phyloP scores from a whole-genome alignment of 2,888 invertebrate species.

The Alloplasta piceator region DNA sequence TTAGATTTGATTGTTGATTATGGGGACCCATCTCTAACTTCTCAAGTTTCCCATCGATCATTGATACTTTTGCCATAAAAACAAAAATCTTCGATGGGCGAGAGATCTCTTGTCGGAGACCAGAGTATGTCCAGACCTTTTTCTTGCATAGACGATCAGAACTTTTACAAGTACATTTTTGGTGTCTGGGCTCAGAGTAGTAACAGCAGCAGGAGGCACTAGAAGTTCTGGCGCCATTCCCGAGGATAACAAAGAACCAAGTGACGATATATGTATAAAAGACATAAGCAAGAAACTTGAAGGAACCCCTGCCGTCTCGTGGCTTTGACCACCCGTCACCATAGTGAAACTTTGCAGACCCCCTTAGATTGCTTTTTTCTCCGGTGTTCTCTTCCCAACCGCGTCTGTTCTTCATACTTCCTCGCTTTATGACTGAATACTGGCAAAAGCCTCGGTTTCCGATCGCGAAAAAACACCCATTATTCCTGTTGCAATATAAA shows the following conservation, averaged over 20 bases:
- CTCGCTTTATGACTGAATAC: slow-evolving; percentile 19
- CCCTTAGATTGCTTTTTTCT: slow-evolving; percentile 39
- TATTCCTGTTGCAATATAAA: neutral
- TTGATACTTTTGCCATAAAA: slow-evolving; percentile 14
- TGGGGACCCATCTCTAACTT: too few species aligned
- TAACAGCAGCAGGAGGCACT: slow-evolving; percentile 39
- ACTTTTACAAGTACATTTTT: slow-evolving; percentile 43
- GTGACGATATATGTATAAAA: slow-evolving; percentile 49
- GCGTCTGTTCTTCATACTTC: slow-evolving; percentile 33
- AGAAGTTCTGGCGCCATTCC: slow-evolving; percentile 56
- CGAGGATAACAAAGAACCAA: slow-evolving; percentile 58
- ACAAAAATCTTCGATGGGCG: slow-evolving; percentile 34
- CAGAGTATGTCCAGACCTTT: slow-evolving; percentile 52
- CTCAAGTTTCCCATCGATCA: neutral
- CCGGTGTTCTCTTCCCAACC: slow-evolving; percentile 7
- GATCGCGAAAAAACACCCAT: neutral
- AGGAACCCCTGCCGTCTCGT: neutral
- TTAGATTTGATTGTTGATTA: too few species aligned
- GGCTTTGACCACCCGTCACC: slow-evolving; percentile 20
- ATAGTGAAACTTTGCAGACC: slow-evolving; percentile 59
- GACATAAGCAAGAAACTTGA: neutral
- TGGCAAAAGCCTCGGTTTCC: slow-evolving; percentile 46
- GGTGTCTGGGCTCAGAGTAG: slow-evolving; percentile 4
- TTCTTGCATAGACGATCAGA: slow-evolving; percentile 33
- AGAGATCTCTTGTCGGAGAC: slow-evolving; percentile 25